A percentile compares a stretch with the other conserved stretches of the same genome.
These are phyloP conservation scores for Passer montanus DNA, from an alignment of 2,113 vertebrate genomes.

Conservation along the genomic window DNA sequence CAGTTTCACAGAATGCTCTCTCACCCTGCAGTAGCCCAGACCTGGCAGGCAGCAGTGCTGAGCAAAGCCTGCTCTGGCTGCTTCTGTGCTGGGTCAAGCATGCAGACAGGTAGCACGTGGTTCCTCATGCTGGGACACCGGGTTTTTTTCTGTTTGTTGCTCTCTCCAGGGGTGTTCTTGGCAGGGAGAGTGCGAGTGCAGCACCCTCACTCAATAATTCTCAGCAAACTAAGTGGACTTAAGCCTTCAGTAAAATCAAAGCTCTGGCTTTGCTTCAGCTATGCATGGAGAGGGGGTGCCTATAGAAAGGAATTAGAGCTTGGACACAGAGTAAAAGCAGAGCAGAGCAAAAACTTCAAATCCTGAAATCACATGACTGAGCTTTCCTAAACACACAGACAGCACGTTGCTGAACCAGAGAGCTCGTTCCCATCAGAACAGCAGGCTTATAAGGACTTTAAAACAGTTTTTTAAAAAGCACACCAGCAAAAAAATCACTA, in stretches of 20 bases:
- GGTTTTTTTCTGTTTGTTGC: background rate
- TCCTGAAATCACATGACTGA: slow-evolving; percentile 36
- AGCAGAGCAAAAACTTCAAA: background rate
- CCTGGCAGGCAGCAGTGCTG: background rate
- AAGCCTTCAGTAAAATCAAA: background rate
- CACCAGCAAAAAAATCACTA: background rate
- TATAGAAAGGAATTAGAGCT: slow-evolving; percentile 35
- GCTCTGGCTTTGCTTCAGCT: slow-evolving; percentile 9
- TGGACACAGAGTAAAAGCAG: background rate
- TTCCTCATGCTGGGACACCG: background rate
- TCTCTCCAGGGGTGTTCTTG: background rate
- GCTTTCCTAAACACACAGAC: background rate
- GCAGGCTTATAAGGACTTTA: background rate
- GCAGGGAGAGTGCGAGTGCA: accelerated
- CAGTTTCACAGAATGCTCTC: background rate
- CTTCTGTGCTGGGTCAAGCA: background rate
- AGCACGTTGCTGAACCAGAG: background rate
- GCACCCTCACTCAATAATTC: background rate
- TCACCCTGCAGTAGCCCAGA: background rate
- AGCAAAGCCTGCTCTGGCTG: background rate
- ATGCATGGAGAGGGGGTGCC: background rate
- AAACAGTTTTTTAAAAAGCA: background rate
- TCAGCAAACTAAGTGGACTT: background rate
- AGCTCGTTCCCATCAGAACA: background rate
- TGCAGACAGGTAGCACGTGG: accelerated